A percentile compares a stretch with the other conserved stretches of the same genome.
These are phyloP conservation scores for Holothuria leucospilota DNA, from an alignment of 53 echinoderm and acorn worm genomes.

Conservation along the genomic window DNA sequence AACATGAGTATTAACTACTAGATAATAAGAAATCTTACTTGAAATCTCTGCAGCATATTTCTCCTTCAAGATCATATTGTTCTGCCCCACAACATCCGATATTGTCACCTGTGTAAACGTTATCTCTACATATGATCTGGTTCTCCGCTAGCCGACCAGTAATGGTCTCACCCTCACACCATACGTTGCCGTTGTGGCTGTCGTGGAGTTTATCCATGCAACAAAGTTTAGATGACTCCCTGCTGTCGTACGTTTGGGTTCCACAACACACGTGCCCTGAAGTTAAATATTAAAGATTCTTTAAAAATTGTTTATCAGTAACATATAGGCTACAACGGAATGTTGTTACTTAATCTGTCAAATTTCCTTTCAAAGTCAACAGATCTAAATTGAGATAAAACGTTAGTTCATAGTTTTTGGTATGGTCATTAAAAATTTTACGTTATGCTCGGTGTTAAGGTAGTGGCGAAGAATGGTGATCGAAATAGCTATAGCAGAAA, in stretches of 20 bases:
- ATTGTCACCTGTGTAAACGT: not conserved
- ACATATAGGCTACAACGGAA: too few species aligned
- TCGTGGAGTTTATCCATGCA: constrained; percentile 52
- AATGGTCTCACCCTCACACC: not conserved
- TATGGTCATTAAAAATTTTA: too few species aligned
- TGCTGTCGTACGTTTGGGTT: constrained; percentile 39
- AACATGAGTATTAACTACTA: too few species aligned
- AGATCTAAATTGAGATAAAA: too few species aligned
- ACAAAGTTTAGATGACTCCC: constrained; percentile 55
- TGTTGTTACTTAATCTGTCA: too few species aligned
- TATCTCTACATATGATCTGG: constrained; percentile 16
- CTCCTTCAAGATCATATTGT: not conserved
- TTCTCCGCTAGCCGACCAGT: constrained; percentile 5
- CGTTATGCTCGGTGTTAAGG: too few species aligned
- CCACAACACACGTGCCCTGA: constrained; percentile 67
- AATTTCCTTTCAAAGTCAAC: too few species aligned
- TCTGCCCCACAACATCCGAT: constrained; percentile 32
- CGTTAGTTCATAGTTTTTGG: too few species aligned
- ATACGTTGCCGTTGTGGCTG: not conserved
- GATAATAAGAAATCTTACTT: not conserved
- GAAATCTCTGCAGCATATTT: constrained; percentile 24
- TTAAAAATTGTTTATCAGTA: not conserved
- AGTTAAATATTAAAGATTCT: not conserved
- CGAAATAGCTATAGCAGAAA: too few species aligned
- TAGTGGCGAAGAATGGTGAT: too few species aligned